Evolutionary conservation across 1,140 invertebrate genomes (phyloP), one percentile per base, ranked within the genome.

Genomic region (Papilio aristodemus): DNA sequence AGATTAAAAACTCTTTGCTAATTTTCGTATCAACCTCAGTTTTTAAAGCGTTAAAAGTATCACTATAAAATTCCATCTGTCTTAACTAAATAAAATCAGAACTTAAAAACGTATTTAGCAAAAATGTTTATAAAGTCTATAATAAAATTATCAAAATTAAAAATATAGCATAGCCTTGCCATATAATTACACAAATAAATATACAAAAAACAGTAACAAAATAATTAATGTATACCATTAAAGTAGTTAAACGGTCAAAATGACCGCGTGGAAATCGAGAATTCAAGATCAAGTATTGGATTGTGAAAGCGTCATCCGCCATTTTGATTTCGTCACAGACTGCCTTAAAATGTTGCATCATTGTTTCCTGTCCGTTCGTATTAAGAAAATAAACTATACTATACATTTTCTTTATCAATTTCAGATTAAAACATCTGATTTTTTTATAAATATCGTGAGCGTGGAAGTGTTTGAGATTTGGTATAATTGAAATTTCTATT

Each of bases 251-350:
- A 46, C 41, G 41, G 5, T 46, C 41, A 19, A 46, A 46, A 46
- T 46, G n/a, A 19, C 14, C n/a, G 41, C 41, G 14, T 46, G 14
- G 17, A 14, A 46, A 46, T 46, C 41, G n/a, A 46, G 41, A 46
- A 17, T 46, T 46, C 41, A 46, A 46, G 41, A 46, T 46, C 41
- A 46, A 46, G 17, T 17, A 46, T 46, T 14, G 41, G 19, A 14
- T 46, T 46, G 43, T 46, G 43, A 46, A 46, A 46, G 43, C 43
- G 43, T 10, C 43, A 46, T 46, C 43, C 43, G 43, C 43, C 43
- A 46, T 46, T 46, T 46, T 46, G 43, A 17, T 46, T 46, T 46
- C 43, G 43, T 46, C 43, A 46, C 43, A 46, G 14, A 46, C 7
- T 14, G 14, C 8, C 43, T 7, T 43, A 46, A 46, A 46, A 17